phyloP scores from a whole-genome alignment of 2,888 invertebrate genomes.

The Nemurella pictetii region DNA sequence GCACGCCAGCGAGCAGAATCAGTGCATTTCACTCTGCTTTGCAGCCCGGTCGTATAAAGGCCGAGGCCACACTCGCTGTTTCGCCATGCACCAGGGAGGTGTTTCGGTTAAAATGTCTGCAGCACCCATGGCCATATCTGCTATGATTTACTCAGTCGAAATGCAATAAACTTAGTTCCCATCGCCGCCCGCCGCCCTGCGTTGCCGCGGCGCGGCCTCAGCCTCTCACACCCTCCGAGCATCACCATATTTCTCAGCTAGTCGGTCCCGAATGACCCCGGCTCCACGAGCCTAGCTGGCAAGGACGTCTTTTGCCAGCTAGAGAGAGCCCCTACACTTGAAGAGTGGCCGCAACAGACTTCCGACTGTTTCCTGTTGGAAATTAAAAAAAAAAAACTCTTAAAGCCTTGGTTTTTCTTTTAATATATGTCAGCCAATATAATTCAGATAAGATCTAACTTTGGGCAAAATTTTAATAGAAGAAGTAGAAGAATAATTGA shows the following conservation, averaged over 20 bases:
- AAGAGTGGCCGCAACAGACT: too few relatives aligned
- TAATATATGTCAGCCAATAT: too few relatives aligned
- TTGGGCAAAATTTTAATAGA: too few relatives aligned
- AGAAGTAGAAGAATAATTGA: too few relatives aligned
- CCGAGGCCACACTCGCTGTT: not conserved
- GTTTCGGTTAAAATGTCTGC: not conserved
- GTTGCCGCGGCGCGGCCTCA: not conserved
- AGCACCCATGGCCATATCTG: conserved; percentile 7
- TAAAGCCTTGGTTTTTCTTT: too few relatives aligned
- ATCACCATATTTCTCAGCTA: conserved; percentile 24
- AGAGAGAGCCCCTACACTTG: too few relatives aligned
- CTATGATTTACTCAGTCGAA: conserved; percentile 23
- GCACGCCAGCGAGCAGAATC: not conserved
- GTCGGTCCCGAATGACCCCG: conserved; percentile 23
- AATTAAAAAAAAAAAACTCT: too few relatives aligned
- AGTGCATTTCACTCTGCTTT: not conserved
- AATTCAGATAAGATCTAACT: too few relatives aligned
- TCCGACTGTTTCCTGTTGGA: too few relatives aligned
- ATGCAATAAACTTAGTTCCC: conserved; percentile 19
- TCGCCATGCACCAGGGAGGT: not conserved
- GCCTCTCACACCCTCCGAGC: not conserved
- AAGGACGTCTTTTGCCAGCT: too few relatives aligned
- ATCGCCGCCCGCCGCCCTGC: conserved; percentile 15
- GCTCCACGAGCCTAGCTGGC: not conserved
- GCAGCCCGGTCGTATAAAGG: not conserved